Base-by-base conservation (phyloP, 2,113 vertebrate species). In the Calyptomena viridis region DNA sequence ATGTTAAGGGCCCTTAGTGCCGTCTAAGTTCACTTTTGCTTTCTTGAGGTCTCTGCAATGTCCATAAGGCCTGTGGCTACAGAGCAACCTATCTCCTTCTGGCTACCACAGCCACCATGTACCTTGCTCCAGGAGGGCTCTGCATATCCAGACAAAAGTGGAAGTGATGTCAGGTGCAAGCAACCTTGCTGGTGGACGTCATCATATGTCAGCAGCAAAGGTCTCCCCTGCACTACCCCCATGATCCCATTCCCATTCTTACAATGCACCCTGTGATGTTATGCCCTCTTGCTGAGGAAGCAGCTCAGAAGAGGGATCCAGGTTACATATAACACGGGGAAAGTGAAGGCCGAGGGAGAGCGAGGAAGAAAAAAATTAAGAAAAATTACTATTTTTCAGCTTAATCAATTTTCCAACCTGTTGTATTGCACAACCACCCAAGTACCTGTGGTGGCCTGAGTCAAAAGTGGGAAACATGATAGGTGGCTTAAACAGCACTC, bases 191-290 rank as follows among this genome's bases (percentile, higher is more conserved):
- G 31, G 17, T 55, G 52, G 62, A 27, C 19, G 24, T 37, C 33
- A 21, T 8, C 16, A 66, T 71, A 31, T 7, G 25, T 55, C 40
- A 55, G 39, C 53, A 84, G 52, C 9, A 7, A 72, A 55, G 15
- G 20, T 55, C 17, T 82, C 37, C 0, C 1, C 47, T 78, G 66
- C 30, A 1, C 5, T 16, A 8, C 3, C 8, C 11, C 12, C 5
- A 8, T 22, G 2, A 0, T 33, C 24, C 15, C 0, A 0, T 60
- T 47, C 27, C 3, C 1, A 1, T 87, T 84, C 40, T 71, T 42
- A 66, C 37, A 12, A 8, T 2, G 0, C 15, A 35, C 5, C 17
- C 77, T 24, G 16, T 0, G 1, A 23, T 74, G 22, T 66, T n/a
- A 40, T 52, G 52, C 4, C 24, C 4, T 85, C 40, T 82, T 14